Evolutionary conservation across 2,797 vertebrate genomes (phyloP), one percentile per base, ranked within the genome.

Genomic region (Mycteria americana): DNA sequence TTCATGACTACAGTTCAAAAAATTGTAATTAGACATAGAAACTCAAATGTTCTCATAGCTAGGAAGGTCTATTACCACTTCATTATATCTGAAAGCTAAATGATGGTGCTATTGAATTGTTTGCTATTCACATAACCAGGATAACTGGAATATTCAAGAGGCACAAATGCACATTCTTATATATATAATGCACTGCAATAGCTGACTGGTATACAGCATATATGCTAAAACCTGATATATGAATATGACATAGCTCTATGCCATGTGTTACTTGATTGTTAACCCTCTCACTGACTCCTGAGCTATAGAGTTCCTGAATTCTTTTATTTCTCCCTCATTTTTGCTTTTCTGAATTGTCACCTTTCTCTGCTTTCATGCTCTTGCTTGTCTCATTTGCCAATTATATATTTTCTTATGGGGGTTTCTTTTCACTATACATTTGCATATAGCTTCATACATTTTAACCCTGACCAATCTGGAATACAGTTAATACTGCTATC

Each of bases 21-120:
- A 97, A 95, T 81, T 80, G 74, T 96, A 97, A 97, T 97, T 96
- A 96, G 91, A 95, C 73, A 75, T 48, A 74, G 89, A 89, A 94
- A 89, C 88, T 92, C 91, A 93, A 96, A 93, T 86, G 81, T 95
- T 94, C 84, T 96, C 50, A 80, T 80, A 93, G 31, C 78, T 91
- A 67, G 73, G 50, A 95, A 92, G 73, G 84, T 93, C 84, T 92
- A 89, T 96, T 96, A 94, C 93, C 67, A 82, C 88, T 95, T 96
- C 88, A 93, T 95, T 94, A 81, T 79, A 73, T 69, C 73, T 43
- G 64, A 95, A 91, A 84, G 62, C 46, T 94, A 95, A 95, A 73
- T 85, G 75, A 91, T 60, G 16, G 28, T 89, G 56, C 4, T 10
- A 48, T 68, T 88, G 76, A 92, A 91, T 63, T 65, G 30, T 89